Conservation (phyloP, 2,888 invertebrate species). For the Ceratothoa steindachneri region DNA sequence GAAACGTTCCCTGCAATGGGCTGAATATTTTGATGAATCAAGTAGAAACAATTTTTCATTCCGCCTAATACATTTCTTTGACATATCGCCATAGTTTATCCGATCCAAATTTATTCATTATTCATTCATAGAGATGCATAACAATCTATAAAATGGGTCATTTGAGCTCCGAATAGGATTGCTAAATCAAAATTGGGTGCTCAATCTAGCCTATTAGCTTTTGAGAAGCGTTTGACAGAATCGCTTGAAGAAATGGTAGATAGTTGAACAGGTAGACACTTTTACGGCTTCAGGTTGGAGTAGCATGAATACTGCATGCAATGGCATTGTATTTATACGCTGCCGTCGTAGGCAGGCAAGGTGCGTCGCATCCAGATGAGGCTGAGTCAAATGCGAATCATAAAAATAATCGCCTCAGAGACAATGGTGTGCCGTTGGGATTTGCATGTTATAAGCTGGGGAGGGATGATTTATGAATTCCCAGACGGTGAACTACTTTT, state of each 20-base stretch:
- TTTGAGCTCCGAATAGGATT: background rate
- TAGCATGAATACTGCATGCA: slow-evolving; percentile 5
- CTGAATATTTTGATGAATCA: slow-evolving; percentile 1
- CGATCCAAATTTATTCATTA: background rate
- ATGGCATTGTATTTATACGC: background rate
- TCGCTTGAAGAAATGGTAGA: too few species aligned
- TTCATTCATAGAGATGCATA: background rate
- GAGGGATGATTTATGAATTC: background rate
- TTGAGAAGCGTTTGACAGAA: background rate
- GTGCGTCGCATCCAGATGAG: background rate
- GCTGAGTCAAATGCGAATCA: slow-evolving; percentile 7
- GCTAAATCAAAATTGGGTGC: background rate
- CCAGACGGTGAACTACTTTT: background rate
- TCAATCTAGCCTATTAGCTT: background rate
- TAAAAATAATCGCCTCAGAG: slow-evolving; percentile 11
- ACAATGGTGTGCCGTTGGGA: slow-evolving; percentile 8
- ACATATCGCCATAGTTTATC: background rate
- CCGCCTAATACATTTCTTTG: background rate
- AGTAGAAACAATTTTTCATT: background rate
- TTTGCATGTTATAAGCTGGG: slow-evolving; percentile 10
- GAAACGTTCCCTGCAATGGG: background rate
- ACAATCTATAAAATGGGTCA: slow-evolving; percentile 6
- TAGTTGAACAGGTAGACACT: too few species aligned
- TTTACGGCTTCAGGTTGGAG: background rate
- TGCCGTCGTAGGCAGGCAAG: background rate